Base-by-base conservation (phyloP, 2,888 invertebrate genomes). In the Melipona bicolor region DNA sequence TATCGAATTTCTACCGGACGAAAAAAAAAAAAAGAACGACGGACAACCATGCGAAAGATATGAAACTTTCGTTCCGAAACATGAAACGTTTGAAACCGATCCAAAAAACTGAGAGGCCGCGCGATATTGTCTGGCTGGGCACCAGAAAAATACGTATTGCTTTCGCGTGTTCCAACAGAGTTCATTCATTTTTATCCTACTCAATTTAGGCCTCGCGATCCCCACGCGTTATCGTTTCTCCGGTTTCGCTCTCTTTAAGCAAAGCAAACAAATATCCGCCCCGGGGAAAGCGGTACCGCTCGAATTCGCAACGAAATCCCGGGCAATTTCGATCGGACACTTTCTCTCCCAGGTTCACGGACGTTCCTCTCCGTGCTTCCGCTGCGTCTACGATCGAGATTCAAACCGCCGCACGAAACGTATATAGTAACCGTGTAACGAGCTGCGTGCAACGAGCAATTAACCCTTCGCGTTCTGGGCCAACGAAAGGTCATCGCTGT, bases 401-500 rank as follows among this genome's bases (percentile, higher is more conserved):
- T 67, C 19, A 76, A 73, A 54, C 49, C 64, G 49, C 74, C 56
- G 69, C 77, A 52, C 32, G 68, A 54, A 69, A 65, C 71, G 61
- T 61, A 5, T 36, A 36, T 36, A 36, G 9, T 36, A 36, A 36
- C 0, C 9, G 36, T 9, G 36, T 36, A 36, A 9, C 36, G 36
- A 61, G 73, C 74, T 83, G 83, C 84, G 77, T 77, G 78, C 79
- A 65, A 79, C 43, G 36, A 79, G 36, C 73, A 84, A 84, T 87
- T 87, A 86, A 79, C 78, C 68, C 61, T 59, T 19, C 50, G 56
- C 43, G 65, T 69, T 76, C 59, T 62, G 68, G 54, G 64, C 50
- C 61, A 65, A 72, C 36, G 27, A 84, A 86, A 86, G 79, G 84
- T 89, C 76, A 86, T 21, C 83, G 84, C 73, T 85, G 82, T 77